Evolutionary conservation across 1,140 invertebrate species (phyloP).

Genomic region (Pseudomyrmex concolor): DNA sequence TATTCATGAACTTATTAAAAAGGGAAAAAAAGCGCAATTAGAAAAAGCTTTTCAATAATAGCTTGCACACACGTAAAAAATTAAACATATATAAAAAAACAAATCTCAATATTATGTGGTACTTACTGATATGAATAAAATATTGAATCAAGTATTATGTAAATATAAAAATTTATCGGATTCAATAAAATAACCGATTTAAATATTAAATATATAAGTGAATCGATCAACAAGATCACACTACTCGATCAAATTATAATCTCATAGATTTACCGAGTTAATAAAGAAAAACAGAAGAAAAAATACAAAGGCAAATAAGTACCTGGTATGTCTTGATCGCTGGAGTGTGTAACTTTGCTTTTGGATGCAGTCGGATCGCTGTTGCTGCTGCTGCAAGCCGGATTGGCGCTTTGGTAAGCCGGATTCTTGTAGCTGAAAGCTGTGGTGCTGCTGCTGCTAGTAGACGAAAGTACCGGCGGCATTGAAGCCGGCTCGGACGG

Average conservation of each 20-base stretch:
- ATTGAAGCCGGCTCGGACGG: slow-evolving; percentile 86
- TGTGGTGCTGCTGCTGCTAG: slow-evolving; percentile 80
- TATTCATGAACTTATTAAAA: too few relatives aligned
- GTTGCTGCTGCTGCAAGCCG: slow-evolving; percentile 80
- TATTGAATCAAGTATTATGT: not conserved
- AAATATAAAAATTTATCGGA: not conserved
- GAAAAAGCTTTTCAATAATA: too few relatives aligned
- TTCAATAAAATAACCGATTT: not conserved
- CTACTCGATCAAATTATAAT: slow-evolving; percentile 10
- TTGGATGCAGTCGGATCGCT: slow-evolving; percentile 74
- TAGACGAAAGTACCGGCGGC: slow-evolving; percentile 84
- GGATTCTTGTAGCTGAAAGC: slow-evolving; percentile 90
- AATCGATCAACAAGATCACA: not conserved
- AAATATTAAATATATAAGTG: not conserved
- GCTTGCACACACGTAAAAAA: too few relatives aligned
- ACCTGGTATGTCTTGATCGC: slow-evolving; percentile 84
- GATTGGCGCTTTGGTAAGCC: slow-evolving; percentile 90
- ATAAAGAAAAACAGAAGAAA: not conserved
- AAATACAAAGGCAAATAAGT: not conserved
- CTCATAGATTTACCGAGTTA: not conserved
- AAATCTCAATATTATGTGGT: not conserved
- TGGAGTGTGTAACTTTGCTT: slow-evolving; percentile 79
- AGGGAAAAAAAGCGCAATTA: too few relatives aligned
- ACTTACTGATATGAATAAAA: not conserved
- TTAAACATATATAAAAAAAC: too few relatives aligned